Base-by-base conservation (phyloP, 2,888 invertebrate species). In the Cantharis rustica region DNA sequence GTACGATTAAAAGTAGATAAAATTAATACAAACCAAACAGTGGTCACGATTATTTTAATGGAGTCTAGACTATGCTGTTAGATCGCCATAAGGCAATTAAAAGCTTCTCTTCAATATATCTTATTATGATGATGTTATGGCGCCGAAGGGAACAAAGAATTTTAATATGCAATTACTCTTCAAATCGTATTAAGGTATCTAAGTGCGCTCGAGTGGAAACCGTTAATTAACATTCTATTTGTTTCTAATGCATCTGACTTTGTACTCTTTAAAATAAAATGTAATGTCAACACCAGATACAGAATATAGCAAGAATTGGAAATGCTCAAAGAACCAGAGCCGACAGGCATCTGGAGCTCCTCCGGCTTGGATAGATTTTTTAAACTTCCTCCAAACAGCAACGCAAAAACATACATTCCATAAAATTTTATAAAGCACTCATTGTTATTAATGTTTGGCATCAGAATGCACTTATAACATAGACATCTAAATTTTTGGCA, bases 161-260 rank as follows among this genome's bases (percentile, higher is more conserved):
- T 31, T 16, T 64, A 72, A 68, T 72, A 72, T 61, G 68, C 61
- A 72, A 72, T 72, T 68, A 68, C 26, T 23, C 47, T 47, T 66
- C 26, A 61, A 61, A 20, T 20, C 23, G 47, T 1, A 47, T 23
- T 68, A 20, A 72, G 31, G 66, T 72, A 72, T 47, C 31, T 66
- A 72, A 64, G 72, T 72, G 72, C 66, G 15, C 72, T 64, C 72
- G 47, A 31, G 47, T 72, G 72, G 64, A 72, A 72, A 72, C 20
- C n/a, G n/a, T 20, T 31, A 72, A 72, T 72, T 72, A 72, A 66
- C 31, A 64, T 72, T 66, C 20, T 64, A 31, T 63, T 17, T 63
- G 63, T 27, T 72, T 16, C 72, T 15, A 62, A 70, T 61, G 61
- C 62, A 70, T 61, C 70, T 70, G 70, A 70, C 62, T 61, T 70